These are phyloP conservation scores for Diarsia dahlii DNA, from an alignment of 2,888 invertebrate species.

Conservation along the genomic window DNA sequence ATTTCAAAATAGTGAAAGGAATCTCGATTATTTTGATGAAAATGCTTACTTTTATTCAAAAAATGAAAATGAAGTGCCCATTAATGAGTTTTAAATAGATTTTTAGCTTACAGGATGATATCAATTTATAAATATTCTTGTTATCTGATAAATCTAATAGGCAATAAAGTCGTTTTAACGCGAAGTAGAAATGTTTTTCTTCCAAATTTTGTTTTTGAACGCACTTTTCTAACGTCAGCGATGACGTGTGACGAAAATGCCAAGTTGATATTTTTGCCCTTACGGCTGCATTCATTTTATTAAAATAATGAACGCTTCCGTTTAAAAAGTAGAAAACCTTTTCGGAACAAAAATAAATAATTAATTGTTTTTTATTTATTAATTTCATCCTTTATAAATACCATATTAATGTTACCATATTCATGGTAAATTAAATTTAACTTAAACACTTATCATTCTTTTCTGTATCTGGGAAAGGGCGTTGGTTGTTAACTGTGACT, in stretches of 20 bases:
- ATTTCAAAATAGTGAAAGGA: constrained; percentile 6
- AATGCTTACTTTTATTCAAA: not conserved
- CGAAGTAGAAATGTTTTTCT: accelerated
- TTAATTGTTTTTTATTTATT: no score
- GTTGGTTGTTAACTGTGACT: no score
- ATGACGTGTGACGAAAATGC: constrained; percentile 79
- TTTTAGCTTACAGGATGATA: accelerated
- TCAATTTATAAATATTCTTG: no score
- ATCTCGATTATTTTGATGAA: not conserved
- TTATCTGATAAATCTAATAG: not conserved
- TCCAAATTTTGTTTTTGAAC: constrained; percentile 68
- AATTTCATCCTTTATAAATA: no score
- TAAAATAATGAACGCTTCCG: constrained; percentile 64
- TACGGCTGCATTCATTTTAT: constrained; percentile 72
- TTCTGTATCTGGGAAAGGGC: no score
- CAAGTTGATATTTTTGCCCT: constrained; percentile 62
- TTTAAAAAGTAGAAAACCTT: no score
- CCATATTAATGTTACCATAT: no score
- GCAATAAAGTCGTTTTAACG: not conserved
- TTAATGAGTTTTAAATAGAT: no score
- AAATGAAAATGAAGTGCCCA: accelerated
- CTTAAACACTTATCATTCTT: no score
- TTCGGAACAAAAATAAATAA: no score
- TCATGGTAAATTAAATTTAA: no score
- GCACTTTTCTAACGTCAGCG: constrained; percentile 78